These are phyloP conservation scores for Zingel zingel DNA, from an alignment of 2,113 vertebrate species.

Conservation along the genomic window DNA sequence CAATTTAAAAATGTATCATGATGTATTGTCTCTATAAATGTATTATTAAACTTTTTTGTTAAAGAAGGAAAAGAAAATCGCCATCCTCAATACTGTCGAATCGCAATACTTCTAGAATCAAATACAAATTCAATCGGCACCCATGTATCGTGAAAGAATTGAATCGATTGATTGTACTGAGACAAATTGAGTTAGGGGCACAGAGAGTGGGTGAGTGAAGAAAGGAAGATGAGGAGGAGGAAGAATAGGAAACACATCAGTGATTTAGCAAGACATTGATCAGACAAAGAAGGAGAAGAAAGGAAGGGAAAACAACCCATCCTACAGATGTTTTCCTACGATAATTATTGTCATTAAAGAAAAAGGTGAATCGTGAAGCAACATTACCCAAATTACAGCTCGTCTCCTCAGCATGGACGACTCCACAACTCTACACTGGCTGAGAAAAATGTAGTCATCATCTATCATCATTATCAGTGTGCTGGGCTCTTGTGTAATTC, in stretches of 20 bases:
- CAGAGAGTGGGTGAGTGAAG: not conserved
- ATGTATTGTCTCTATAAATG: too few relatives aligned
- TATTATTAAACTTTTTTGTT: too few relatives aligned
- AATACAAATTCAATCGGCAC: too few relatives aligned
- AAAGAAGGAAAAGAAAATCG: too few relatives aligned
- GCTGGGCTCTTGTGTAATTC: slow-evolving; percentile 13
- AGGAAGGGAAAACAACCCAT: slow-evolving; percentile 21
- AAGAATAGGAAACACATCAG: slow-evolving; percentile 10
- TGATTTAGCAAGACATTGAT: slow-evolving; percentile 46
- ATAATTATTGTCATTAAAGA: slow-evolving; percentile 76
- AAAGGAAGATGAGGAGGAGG: not conserved
- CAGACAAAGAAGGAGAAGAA: slow-evolving; percentile 41
- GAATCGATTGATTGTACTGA: not conserved
- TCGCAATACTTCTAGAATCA: too few relatives aligned
- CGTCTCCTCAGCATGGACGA: slow-evolving; percentile 25
- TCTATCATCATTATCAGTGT: slow-evolving; percentile 23
- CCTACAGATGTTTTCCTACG: slow-evolving; percentile 67
- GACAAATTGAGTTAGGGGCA: slow-evolving; percentile 17
- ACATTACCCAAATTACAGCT: slow-evolving; percentile 70
- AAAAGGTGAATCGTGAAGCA: slow-evolving; percentile 38
- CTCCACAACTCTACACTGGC: slow-evolving; percentile 15
- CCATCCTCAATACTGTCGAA: too few relatives aligned
- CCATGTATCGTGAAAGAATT: too few relatives aligned
- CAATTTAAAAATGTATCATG: too few relatives aligned
- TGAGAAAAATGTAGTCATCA: slow-evolving; percentile 32